A percentile compares a stretch with the other conserved stretches of the same genome.
Evolutionary conservation across 1,140 invertebrate species (phyloP).

Genomic region (Sminthurinus signatus): DNA sequence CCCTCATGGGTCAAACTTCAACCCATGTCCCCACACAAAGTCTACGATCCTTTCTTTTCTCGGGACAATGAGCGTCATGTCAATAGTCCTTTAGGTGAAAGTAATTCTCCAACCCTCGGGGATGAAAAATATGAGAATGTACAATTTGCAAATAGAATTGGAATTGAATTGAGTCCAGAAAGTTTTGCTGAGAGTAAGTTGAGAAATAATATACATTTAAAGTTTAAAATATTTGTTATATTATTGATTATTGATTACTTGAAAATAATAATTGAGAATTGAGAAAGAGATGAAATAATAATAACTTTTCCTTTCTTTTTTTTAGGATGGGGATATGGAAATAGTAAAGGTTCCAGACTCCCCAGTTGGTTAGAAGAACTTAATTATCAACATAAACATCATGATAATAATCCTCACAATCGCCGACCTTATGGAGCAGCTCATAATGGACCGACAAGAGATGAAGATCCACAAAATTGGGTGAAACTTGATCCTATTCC

Average conservation of each 20-base stretch:
- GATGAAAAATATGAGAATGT: background rate
- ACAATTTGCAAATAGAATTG: conserved; percentile 29
- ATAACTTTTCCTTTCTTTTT: too few relatives aligned
- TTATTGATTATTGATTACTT: too few relatives aligned
- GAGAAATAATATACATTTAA: too few relatives aligned
- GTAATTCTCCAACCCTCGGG: background rate
- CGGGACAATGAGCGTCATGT: background rate
- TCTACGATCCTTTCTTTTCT: conserved; percentile 33
- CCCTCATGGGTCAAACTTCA: conserved; percentile 35
- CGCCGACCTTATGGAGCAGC: background rate
- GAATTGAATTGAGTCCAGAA: conserved; percentile 34
- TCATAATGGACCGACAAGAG: conserved; percentile 11
- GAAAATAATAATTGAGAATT: too few relatives aligned
- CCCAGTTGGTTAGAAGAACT: conserved; percentile 37
- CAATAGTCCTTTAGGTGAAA: background rate
- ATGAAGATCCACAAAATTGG: conserved; percentile 33
- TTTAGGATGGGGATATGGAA: conserved; percentile 33
- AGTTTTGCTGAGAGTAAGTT: conserved; percentile 38
- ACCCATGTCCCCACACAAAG: conserved; percentile 17
- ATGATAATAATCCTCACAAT: background rate
- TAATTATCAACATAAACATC: conserved; percentile 17
- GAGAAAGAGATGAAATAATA: too few relatives aligned
- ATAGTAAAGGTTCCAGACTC: conserved; percentile 17
- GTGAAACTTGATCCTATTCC: conserved; percentile 40
- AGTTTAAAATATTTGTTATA: too few relatives aligned